Conservation (phyloP, 2,888 invertebrate genomes). For the Pachymerium ferrugineum region DNA sequence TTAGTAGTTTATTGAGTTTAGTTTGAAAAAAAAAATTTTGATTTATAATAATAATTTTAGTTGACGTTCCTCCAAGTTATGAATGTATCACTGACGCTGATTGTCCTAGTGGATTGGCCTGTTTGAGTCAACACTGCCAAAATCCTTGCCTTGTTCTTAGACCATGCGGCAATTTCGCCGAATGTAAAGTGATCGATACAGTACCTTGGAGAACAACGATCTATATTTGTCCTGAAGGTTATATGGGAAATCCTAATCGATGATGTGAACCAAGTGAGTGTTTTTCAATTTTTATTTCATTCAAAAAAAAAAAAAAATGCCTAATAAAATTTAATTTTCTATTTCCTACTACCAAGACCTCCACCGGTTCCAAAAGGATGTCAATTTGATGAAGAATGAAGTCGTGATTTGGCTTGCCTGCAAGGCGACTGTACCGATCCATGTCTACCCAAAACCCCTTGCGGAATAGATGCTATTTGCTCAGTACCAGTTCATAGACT, state of each 20-base stretch:
- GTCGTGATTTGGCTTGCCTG: constrained; percentile 36
- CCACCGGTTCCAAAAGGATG: constrained; percentile 36
- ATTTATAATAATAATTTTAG: constrained; percentile 35
- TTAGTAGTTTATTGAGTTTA: background rate
- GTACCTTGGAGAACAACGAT: constrained; percentile 81
- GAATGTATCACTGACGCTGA: constrained; percentile 71
- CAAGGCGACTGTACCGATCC: constrained; percentile 37
- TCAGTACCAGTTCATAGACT: constrained; percentile 43
- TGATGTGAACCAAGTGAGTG: constrained; percentile 37
- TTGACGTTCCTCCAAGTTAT: constrained; percentile 36
- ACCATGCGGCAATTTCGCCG: constrained; percentile 37
- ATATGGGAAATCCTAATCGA: constrained; percentile 37
- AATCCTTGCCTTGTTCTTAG: constrained; percentile 52
- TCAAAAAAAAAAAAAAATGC: background rate
- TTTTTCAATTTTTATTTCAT: background rate
- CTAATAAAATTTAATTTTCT: background rate
- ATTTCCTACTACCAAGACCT: constrained; percentile 26
- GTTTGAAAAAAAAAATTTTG: background rate
- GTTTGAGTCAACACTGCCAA: constrained; percentile 72
- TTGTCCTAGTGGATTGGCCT: constrained; percentile 72
- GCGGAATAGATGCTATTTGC: constrained; percentile 48
- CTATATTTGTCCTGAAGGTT: constrained; percentile 55
- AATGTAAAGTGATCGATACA: constrained; percentile 74
- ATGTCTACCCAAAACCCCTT: constrained; percentile 53
- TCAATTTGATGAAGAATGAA: constrained; percentile 36